Percentiles rank a stretch among this genome's conserved stretches.
Evolutionary conservation across 2,888 invertebrate genomes (phyloP).

Genomic region (Melanostoma mellinum): DNA sequence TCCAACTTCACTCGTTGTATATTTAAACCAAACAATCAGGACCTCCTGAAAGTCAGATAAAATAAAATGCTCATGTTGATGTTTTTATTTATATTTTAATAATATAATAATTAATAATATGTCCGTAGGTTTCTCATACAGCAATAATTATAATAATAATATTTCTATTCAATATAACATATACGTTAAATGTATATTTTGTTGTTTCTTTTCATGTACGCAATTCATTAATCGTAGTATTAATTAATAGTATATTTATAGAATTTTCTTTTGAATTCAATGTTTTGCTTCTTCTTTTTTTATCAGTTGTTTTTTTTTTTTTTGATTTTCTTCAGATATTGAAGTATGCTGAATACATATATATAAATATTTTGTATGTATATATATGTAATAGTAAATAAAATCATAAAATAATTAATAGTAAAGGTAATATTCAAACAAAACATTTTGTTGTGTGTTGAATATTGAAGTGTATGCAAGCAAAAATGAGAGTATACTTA

Average conservation of each 20-base stretch:
- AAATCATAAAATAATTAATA: constrained; percentile 5
- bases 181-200: constrained; percentile 75
- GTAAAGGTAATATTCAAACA: constrained; percentile 57
- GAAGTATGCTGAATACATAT: constrained; percentile 63
- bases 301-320: constrained; percentile 16
- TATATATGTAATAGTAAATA: too few relatives aligned
- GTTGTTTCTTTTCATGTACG: constrained; percentile 70
- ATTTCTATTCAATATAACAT: constrained; percentile 78
- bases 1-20: too few relatives aligned
- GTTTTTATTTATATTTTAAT: constrained; percentile 78
- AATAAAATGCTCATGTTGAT: constrained; percentile 73
- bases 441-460: constrained; percentile 59
- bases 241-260: constrained; percentile 69
- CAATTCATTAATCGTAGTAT: constrained; percentile 73
- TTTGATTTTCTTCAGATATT: constrained; percentile 61
- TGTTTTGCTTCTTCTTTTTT: constrained; percentile 11
- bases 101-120: constrained; percentile 78
- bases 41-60: neutral
- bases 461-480: constrained; percentile 53
- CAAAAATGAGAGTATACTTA: constrained; percentile 48
- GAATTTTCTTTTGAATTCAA: constrained; percentile 64
- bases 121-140: constrained; percentile 76
- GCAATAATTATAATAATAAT: constrained; percentile 79
- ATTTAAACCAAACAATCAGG: too few relatives aligned
- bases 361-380: constrained; percentile 22